Evolutionary conservation across 2,888 invertebrate species (phyloP).

Genomic region (Eupsilia transversa): DNA sequence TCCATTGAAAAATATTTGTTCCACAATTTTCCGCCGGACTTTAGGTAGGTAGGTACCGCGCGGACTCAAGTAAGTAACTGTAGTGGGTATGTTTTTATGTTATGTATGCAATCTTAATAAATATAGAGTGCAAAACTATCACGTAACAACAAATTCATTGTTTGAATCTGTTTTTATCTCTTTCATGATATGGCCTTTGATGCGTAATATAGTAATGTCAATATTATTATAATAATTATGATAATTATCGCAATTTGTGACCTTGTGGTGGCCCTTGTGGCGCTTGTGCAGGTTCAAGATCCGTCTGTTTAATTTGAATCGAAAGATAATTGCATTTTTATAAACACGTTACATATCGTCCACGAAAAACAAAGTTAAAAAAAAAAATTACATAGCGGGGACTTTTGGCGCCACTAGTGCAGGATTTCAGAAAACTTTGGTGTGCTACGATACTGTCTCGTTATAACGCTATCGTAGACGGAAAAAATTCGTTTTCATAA

Average conservation of each 20-base stretch:
- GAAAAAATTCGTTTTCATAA: too few species aligned
- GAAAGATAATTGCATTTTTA: neutral
- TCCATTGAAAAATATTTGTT: too few species aligned
- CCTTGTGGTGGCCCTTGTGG: constrained; percentile 3
- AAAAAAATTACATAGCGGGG: too few species aligned
- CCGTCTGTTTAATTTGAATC: neutral
- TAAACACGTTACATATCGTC: too few species aligned
- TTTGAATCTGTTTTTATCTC: constrained; percentile 33
- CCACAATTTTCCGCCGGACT: too few species aligned
- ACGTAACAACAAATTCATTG: constrained; percentile 17
- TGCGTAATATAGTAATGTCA: constrained; percentile 26
- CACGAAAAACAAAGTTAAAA: too few species aligned
- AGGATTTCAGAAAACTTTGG: too few species aligned
- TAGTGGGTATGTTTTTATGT: neutral
- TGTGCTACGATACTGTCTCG: too few species aligned
- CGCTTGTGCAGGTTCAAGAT: constrained; percentile 1
- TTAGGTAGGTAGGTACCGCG: too few species aligned
- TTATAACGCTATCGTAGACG: too few species aligned
- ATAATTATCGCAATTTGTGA: constrained; percentile 19
- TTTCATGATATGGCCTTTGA: constrained; percentile 2
- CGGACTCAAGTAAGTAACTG: neutral
- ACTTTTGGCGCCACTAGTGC: too few species aligned
- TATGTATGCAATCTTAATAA: neutral
- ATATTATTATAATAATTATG: constrained; percentile 26
- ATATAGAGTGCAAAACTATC: constrained; percentile 7